Evolutionary conservation across 2,113 vertebrate species (phyloP), one percentile per base, ranked within the genome.

Genomic region (Puntigrus tetrazona): DNA sequence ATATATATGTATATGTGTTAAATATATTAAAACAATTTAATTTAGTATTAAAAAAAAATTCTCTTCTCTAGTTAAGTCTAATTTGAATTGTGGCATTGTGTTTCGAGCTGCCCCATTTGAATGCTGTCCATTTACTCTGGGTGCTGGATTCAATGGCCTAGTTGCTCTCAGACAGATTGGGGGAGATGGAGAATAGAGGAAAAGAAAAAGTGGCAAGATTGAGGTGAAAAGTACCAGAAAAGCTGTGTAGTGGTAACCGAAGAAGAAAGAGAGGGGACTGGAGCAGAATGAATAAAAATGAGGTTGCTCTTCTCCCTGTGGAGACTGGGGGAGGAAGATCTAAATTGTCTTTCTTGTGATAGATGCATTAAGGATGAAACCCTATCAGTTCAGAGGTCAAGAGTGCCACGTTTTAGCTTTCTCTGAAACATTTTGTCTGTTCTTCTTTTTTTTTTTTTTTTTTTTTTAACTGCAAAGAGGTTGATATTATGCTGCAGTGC

Each of bases 301-400:
- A 65, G 38, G 78, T 83, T 82, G 27, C 27, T 10, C n/a, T 6
- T 78, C 50, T 73, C 80, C 65, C 63, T 59, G 50, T 41, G 65
- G 47, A 78, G 81, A 81, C 78, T 55, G 34, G 29, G 14, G 7
- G 65, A 31, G 69, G 20, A 36, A 50, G 55, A 78, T 79, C 70
- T 77, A 78, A 88, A 89, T 89, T 72, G 63, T 81, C 55, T 78
- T 85, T 81, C 45, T 69, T 9, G 10, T 59, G 76, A 85, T 79
- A 8, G 83, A 82, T 43, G 50, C 61, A 86, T 86, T 69, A 81
- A 73, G n/a, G 13, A 38, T 63, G 34, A 67, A 72, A 47, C 38
- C 4, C 34, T 78, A 8, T 52, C 29, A 59, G 79, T 34, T 78
- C 65, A 70, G 34, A 79, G 85, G 75, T 88, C 87, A 79, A 81